Evolutionary conservation across 2,888 invertebrate species (phyloP), one percentile per base, ranked within the genome.

Genomic region (Lepidochitona cinerea): DNA sequence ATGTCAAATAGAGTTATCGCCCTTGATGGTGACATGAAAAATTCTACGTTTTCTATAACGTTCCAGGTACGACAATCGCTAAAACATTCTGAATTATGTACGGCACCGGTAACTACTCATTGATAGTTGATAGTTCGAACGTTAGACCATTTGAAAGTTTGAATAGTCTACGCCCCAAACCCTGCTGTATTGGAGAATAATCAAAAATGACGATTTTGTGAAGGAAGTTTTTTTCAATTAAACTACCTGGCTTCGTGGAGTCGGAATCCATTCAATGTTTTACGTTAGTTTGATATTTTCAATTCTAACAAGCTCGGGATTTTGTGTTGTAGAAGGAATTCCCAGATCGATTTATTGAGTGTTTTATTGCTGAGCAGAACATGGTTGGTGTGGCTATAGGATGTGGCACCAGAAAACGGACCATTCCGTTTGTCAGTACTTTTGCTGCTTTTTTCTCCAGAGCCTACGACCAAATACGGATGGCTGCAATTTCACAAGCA

Each of bases 341-440:
- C 72, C 92, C 94, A 2, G 91, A 92, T 69, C 94, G 95, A 82
- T 97, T 96, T 92, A 94, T 99, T 83, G 98, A 98, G 91, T 97
- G 98, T 90, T 99, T 95, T 92, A 99, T 99, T 88, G 98, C 98
- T 76, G 98, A 98, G 89, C 98, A 98, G 92, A 98, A 97, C 92
- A 92, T 97, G 88, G 97, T 96, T 79, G 97, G 81, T 18, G 96
- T 97, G 76, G 97, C 96, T 0, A 96, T 97, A 82, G 98, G 98
- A 49, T 95, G 95, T 53, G 95, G 96, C 33, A 97, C 97, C 89
- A 93, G 98, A 81, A 95, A 95, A 89, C 94, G 98, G 77, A 95
- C 96, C 12, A 94, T 98, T 70, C 95, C 96, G 0, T 99, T 99
- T 92, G 96, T 94, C 0, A 97, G 97, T 71, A 98, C 99, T 14